Base-by-base conservation (phyloP, 2,797 vertebrate species). In the Aratinga solstitialis region DNA sequence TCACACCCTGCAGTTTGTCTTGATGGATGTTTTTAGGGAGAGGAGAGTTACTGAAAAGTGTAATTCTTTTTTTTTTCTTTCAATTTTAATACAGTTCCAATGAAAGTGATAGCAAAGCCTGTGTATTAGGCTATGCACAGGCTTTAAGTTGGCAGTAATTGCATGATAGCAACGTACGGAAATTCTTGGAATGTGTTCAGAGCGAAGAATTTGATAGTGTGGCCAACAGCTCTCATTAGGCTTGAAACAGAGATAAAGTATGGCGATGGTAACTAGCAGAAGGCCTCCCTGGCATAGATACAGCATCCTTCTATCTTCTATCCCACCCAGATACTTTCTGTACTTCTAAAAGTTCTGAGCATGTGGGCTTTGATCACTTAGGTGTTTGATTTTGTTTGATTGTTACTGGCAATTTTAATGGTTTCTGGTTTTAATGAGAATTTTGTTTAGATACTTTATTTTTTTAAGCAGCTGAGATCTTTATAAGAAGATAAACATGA, bases 171-270 rank as follows among this genome's bases (percentile, higher is more conserved):
- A 77, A 68, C 2, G 26, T 78, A 85, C 76, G 20, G 30, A 85
- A 89, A 69, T 43, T 92, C 59, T 89, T 95, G 89, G 84, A 88
- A 34, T 36, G 15, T 83, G 58, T 94, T 96, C 76, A 84, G 59
- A 90, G 36, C 47, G 43, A 48, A 84, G 88, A 93, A 89, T 27
- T 1, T 73, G 58, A 6, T 63, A 77, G 42, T 75, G 72, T 86
- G 62, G 66, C 85, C 72, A 93, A 62, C 67, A 95, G 93, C 93
- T 93, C 94, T 93, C 81, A 85, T 89, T 72, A 87, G 61, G 40
- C 54, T 80, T 78, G 78, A 86, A 94, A 38, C 23, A 84, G 40
- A 90, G 78, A 75, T 87, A 65, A 58, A 76, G 62, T 88, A 71
- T 14, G n/a, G 15, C 32, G 56, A 68, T 73, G 40, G 75, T 90